Percentiles rank a stretch among this genome's conserved stretches.
These are phyloP conservation scores for Drosophila kohkoa DNA, from an alignment of 1,140 invertebrate species.

Conservation along the genomic window DNA sequence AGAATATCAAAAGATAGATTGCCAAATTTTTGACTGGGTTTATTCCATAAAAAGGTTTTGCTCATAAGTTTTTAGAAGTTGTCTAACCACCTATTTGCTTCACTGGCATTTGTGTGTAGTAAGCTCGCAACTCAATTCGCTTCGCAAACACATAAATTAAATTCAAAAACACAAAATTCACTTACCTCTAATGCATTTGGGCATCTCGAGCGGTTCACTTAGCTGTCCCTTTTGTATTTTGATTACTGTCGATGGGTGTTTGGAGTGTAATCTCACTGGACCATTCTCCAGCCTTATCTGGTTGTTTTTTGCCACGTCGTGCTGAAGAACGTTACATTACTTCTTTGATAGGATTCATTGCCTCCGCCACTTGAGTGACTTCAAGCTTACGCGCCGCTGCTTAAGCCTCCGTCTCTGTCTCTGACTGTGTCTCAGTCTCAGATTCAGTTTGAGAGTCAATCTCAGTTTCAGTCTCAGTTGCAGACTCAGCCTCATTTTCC, in stretches of 20 bases:
- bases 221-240: slow-evolving; percentile 18
- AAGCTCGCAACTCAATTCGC: slow-evolving; percentile 44
- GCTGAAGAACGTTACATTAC: slow-evolving; percentile 39
- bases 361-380: slow-evolving; percentile 77
- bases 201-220: slow-evolving; percentile 56
- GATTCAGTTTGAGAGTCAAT: not conserved
- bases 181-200: slow-evolving; percentile 80
- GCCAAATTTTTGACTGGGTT: no score
- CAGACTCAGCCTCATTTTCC: slow-evolving; percentile 4
- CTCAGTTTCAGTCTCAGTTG: not conserved
- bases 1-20: not conserved
- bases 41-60: not conserved
- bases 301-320: slow-evolving; percentile 33
- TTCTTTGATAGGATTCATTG: slow-evolving; percentile 78
- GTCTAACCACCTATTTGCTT: slow-evolving; percentile 36
- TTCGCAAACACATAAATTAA: slow-evolving; percentile 58
- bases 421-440: not conserved
- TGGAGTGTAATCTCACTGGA: not conserved
- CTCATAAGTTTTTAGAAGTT: slow-evolving; percentile 12
- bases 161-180: slow-evolving; percentile 73
- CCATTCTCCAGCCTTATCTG: slow-evolving; percentile 23
- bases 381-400: slow-evolving; percentile 61
- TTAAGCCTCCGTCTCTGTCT: slow-evolving; percentile 5
- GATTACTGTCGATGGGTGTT: not conserved
- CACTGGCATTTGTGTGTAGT: slow-evolving; percentile 52